Evolutionary conservation across 1,140 invertebrate species (phyloP).

Genomic region (Phenacoccus solenopsis): DNA sequence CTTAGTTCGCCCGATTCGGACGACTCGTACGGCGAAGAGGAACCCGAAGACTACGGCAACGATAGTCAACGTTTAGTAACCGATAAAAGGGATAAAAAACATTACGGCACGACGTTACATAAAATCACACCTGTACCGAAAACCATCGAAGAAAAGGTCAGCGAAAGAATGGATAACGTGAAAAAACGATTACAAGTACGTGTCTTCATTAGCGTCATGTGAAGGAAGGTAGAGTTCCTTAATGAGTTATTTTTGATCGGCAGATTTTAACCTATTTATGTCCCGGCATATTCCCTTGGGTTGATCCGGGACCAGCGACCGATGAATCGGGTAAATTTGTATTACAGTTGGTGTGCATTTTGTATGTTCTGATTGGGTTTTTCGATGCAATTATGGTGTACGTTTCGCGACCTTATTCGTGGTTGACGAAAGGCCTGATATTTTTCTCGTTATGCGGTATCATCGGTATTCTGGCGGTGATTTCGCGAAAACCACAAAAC

Average conservation of each 20-base stretch:
- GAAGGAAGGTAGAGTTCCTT: neutral
- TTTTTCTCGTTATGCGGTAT: slow-evolving; percentile 60
- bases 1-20: slow-evolving; percentile 67
- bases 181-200: slow-evolving; percentile 7
- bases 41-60: slow-evolving; percentile 56
- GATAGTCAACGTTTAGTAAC: slow-evolving; percentile 78
- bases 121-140: slow-evolving; percentile 2
- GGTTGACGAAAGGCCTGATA: slow-evolving; percentile 54
- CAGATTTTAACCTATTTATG: slow-evolving; percentile 64
- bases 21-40: slow-evolving; percentile 63
- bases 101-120: slow-evolving; percentile 47
- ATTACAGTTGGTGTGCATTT: slow-evolving; percentile 71
- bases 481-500: slow-evolving; percentile 83
- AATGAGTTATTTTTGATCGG: slow-evolving; percentile 26
- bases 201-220: neutral
- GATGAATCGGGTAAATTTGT: slow-evolving; percentile 71
- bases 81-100: slow-evolving; percentile 69
- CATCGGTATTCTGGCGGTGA: slow-evolving; percentile 59
- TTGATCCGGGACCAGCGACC: slow-evolving; percentile 71
- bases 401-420: slow-evolving; percentile 50
- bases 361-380: slow-evolving; percentile 65
- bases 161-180: slow-evolving; percentile 1
- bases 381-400: slow-evolving; percentile 73
- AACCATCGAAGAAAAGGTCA: slow-evolving; percentile 6
- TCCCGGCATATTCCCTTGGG: slow-evolving; percentile 76